phyloP scores from a whole-genome alignment of 1,140 invertebrate species.

The Nymphalis io region DNA sequence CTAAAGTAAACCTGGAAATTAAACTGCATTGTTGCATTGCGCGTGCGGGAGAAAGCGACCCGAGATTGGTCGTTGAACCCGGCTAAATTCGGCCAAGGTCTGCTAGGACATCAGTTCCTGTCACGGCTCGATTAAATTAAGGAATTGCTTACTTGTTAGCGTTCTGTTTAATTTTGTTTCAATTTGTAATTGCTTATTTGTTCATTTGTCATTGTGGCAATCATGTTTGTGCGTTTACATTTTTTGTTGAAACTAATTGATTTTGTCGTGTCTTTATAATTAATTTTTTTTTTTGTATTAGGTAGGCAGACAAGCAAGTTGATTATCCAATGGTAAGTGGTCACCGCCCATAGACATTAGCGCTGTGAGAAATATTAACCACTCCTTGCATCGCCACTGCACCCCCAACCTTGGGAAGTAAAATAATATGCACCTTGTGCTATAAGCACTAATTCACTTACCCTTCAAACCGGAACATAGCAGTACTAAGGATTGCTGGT shows the following conservation, averaged over 20 bases:
- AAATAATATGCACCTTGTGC: no score
- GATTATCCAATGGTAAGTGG: no score
- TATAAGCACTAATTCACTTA: no score
- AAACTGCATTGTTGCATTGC: constrained; percentile 33
- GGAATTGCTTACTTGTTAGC: constrained; percentile 7
- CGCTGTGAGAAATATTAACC: no score
- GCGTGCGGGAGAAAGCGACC: constrained; percentile 66
- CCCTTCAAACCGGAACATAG: no score
- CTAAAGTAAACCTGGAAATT: constrained; percentile 11
- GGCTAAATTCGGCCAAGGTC: constrained; percentile 77
- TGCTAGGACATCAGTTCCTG: constrained; percentile 46
- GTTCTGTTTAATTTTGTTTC: not conserved
- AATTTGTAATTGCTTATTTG: constrained; percentile 3
- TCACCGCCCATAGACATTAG: no score
- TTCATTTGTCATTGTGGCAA: not conserved
- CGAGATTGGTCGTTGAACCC: constrained; percentile 55
- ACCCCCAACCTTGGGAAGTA: no score
- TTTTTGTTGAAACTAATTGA: constrained; percentile 1
- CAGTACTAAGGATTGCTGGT: no score
- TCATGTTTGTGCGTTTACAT: not conserved
- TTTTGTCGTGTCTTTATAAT: not conserved
- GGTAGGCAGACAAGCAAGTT: no score
- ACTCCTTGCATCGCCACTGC: no score
- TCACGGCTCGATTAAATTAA: constrained; percentile 28
- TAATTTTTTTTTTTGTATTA: no score